Evolutionary conservation across 92 coral and sea anemone species (phyloP), one percentile per base, ranked within the genome.

Genomic region (Palythoa heliodiscus): DNA sequence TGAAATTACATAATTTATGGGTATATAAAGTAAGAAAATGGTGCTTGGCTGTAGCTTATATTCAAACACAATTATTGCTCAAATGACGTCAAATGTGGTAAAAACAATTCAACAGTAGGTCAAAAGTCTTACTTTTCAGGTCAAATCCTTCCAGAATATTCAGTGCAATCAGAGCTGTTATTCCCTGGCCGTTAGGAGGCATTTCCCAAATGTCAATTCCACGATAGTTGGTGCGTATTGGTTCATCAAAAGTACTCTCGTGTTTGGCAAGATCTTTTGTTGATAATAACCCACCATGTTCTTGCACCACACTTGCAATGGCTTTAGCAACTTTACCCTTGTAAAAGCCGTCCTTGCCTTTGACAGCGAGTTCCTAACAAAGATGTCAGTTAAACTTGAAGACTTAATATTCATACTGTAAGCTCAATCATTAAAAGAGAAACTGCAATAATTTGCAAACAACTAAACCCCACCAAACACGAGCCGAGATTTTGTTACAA

Each of bases 111-210:
- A 29, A 29, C 35, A 29, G 35, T 29, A 29, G 1, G 35, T 29
- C 50, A 43, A 43, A 43, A 43, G 50, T 58, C 77, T 75, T 85
- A 95, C 98, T 92, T 89, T 90, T 86, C 50, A 97, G 35, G 77
- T 93, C 89, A 86, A 93, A 95, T 22, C 93, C 93, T 81, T 97
- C 98, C 71, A 97, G 91, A 52, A 97, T 93, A 73, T 97, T 97
- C 69, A 97, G 76, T 20, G 98, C 98, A 47, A 95, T 86, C 9
- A 97, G 85, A 19, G 95, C 95, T 15, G 98, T 93, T 75, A 97
- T 87, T 52, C 99, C 99, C 78, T 97, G 99, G 0, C 98, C 95
- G 87, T 97, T 97, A 23, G 99, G 99, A 8, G 99, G 99, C 77
- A 94, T 97, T 83, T 97, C 99, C 98, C 98, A 97, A 7, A 97